phyloP scores from a whole-genome alignment of 2,888 invertebrate genomes.

The Pristionchus arcanus region DNA sequence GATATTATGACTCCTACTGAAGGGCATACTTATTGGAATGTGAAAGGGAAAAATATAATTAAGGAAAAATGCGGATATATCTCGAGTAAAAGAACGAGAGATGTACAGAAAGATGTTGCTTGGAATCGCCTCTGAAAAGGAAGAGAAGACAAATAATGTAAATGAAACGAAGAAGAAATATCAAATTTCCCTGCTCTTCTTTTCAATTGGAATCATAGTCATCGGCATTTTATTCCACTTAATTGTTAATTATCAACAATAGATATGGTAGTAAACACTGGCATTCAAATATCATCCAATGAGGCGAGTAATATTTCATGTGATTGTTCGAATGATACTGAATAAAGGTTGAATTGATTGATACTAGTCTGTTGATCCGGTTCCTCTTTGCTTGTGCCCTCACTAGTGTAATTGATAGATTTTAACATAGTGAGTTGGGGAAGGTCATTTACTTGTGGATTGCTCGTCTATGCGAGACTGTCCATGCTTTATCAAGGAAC shows the following conservation, averaged over 20 bases:
- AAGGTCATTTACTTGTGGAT: not conserved
- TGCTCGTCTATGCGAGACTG: not conserved
- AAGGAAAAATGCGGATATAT: not conserved
- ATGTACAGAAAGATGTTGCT: slow-evolving; percentile 41
- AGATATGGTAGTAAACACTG: not conserved
- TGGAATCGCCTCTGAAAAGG: slow-evolving; percentile 6
- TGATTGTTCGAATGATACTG: not conserved
- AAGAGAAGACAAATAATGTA: slow-evolving; percentile 2
- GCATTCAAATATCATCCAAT: too few relatives aligned
- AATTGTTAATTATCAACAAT: not conserved
- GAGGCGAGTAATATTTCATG: not conserved
- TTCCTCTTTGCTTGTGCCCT: not conserved
- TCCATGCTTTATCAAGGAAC: too few relatives aligned
- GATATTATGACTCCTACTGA: not conserved
- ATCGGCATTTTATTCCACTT: slow-evolving; percentile 7
- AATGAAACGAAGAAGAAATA: not conserved
- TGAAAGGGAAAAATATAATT: not conserved
- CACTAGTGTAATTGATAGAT: not conserved
- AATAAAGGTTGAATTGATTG: too few relatives aligned
- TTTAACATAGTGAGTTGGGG: not conserved
- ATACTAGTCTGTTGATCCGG: not conserved
- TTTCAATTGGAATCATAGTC: not conserved
- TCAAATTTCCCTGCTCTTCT: not conserved
- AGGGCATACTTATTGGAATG: not conserved
- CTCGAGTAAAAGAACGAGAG: not conserved